Conservation (phyloP, 2,797 vertebrate species). For the Rhadinocentrus ornatus region DNA sequence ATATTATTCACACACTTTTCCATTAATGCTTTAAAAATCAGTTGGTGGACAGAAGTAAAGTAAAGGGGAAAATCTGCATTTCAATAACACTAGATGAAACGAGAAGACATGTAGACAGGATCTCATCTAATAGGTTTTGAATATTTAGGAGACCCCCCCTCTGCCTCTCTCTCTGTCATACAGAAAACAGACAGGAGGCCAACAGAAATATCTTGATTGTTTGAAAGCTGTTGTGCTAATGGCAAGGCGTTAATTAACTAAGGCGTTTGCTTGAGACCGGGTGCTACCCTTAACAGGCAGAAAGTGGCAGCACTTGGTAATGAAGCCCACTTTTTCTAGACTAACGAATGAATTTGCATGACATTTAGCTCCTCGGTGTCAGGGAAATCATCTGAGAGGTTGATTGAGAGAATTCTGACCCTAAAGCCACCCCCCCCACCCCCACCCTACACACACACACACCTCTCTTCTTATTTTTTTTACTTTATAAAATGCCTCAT, state of each 20-base stretch:
- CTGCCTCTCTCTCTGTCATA: conserved; percentile 37
- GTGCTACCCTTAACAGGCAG: conserved; percentile 72
- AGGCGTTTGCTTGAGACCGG: conserved; percentile 84
- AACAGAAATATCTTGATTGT: conserved; percentile 80
- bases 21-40: conserved; percentile 72
- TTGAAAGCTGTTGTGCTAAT: conserved; percentile 83
- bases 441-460: conserved; percentile 6
- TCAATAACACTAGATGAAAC: conserved; percentile 79
- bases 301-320: conserved; percentile 58
- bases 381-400: conserved; percentile 69
- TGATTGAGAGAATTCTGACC: conserved; percentile 68
- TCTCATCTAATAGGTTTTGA: conserved; percentile 78
- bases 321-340: conserved; percentile 64
- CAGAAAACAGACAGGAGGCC: conserved; percentile 66
- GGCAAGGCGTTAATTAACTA: conserved; percentile 85
- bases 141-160: conserved; percentile 72
- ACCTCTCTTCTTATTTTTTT: conserved; percentile 49
- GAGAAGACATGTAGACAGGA: conserved; percentile 68
- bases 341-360: conserved; percentile 67
- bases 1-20: conserved; percentile 73
- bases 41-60: conserved; percentile 73
- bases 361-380: conserved; percentile 67
- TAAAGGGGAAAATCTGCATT: conserved; percentile 78
- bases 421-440: conserved; percentile 42
- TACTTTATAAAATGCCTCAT: conserved; percentile 55